These are phyloP conservation scores for Tanaodytes sp. DNA, from an alignment of 2,888 invertebrate genomes.

Conservation along the genomic window DNA sequence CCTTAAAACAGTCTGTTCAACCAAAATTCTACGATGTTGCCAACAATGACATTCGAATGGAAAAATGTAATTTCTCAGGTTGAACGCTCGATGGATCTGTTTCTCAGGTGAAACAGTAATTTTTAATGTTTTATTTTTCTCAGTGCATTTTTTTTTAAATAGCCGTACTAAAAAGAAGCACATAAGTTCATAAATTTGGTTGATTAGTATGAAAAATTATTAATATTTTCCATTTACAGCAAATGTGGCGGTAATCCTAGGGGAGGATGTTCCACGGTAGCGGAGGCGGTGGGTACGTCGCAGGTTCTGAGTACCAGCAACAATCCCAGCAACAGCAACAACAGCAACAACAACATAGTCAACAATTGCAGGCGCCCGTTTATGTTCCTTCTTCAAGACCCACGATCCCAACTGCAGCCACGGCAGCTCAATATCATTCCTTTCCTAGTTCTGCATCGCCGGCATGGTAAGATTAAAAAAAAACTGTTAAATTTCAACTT, in stretches of 20 bases:
- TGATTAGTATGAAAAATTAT: too few species aligned
- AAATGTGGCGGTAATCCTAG: conserved; percentile 60
- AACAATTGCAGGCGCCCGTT: conserved; percentile 76
- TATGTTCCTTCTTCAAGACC: conserved; percentile 80
- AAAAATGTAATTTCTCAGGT: too few species aligned
- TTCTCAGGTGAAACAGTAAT: too few species aligned
- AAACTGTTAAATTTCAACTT: neutral
- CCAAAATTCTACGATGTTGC: too few species aligned
- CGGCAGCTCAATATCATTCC: conserved; percentile 73
- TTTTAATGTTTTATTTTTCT: too few species aligned
- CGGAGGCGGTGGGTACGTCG: conserved; percentile 71
- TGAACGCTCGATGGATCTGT: too few species aligned
- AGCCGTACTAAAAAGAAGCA: too few species aligned
- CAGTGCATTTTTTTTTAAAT: too few species aligned
- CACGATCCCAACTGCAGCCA: conserved; percentile 75
- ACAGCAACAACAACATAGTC: conserved; percentile 72
- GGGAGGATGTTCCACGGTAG: conserved; percentile 72
- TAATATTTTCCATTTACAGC: too few species aligned
- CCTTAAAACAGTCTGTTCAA: too few species aligned
- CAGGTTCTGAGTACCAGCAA: conserved; percentile 70
- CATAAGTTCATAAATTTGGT: too few species aligned
- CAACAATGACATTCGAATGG: too few species aligned
- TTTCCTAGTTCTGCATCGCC: conserved; percentile 70
- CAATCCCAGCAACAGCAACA: conserved; percentile 67
- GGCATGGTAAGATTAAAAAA: conserved; percentile 63